These are phyloP conservation scores for Melieria omissa DNA, from an alignment of 2,888 invertebrate genomes.

Conservation along the genomic window DNA sequence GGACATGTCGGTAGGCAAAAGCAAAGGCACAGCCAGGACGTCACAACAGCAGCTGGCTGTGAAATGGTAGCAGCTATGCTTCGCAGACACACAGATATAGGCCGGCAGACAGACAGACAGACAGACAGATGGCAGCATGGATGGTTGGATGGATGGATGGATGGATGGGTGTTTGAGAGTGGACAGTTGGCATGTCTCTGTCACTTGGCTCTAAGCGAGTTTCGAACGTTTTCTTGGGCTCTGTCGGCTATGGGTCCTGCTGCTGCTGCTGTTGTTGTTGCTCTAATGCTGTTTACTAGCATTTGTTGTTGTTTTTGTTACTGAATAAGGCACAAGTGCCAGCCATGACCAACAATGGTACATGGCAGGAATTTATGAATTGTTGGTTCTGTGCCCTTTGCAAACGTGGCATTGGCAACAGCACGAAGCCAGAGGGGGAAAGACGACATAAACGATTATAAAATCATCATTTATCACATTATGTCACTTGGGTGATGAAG, in stretches of 20 bases:
- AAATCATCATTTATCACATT: constrained; percentile 62
- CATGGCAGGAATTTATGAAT: not conserved
- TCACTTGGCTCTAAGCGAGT: no score
- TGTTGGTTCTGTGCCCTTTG: not conserved
- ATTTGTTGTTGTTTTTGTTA: no score
- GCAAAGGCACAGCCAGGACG: no score
- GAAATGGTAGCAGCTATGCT: no score
- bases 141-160: no score
- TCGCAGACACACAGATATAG: no score
- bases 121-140: no score
- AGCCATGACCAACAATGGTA: not conserved
- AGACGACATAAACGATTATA: constrained; percentile 51
- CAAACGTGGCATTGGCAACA: not conserved
- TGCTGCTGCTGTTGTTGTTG: not conserved
- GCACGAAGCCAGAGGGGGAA: constrained; percentile 37
- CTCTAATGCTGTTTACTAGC: not conserved
- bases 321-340: not conserved
- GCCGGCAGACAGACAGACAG: no score
- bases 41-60: no score
- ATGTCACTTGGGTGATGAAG: constrained; percentile 45
- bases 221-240: not conserved
- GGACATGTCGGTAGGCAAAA: constrained; percentile 1
- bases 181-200: no score
- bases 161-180: no score
- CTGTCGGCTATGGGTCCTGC: not conserved